Conservation (phyloP, 2,888 invertebrate genomes). For the Heliconius sara region DNA sequence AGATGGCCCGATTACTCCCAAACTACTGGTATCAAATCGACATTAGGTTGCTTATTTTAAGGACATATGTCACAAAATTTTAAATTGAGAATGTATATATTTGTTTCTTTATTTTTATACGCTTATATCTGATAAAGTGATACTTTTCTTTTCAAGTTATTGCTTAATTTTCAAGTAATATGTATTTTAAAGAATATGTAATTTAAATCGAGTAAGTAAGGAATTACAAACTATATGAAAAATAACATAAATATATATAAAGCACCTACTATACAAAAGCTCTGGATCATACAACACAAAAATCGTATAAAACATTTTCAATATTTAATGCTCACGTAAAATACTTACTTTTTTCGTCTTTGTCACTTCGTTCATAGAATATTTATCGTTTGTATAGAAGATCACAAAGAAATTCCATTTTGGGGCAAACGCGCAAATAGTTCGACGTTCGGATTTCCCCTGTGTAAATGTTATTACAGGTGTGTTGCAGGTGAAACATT, state of each 20-base stretch:
- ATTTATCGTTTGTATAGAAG: slow-evolving; percentile 72
- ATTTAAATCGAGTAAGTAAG: background rate
- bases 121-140: background rate
- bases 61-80: background rate
- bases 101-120: background rate
- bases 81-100: background rate
- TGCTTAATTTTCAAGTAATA: background rate
- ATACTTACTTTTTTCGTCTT: slow-evolving; percentile 66
- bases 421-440: slow-evolving; percentile 79
- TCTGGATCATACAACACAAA: slow-evolving; percentile 10
- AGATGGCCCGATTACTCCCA: slow-evolving; percentile 3
- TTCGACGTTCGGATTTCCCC: slow-evolving; percentile 82
- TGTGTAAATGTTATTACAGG: slow-evolving; percentile 81
- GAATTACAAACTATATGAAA: background rate
- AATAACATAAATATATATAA: background rate
- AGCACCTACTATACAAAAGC: background rate
- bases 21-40: background rate
- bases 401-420: slow-evolving; percentile 80
- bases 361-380: slow-evolving; percentile 76
- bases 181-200: no score
- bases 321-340: slow-evolving; percentile 62
- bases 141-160: background rate
- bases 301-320: slow-evolving; percentile 47
- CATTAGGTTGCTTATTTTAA: slow-evolving; percentile 1
- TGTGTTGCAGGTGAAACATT: slow-evolving; percentile 75